Conservation (phyloP, 2,113 vertebrate genomes). For the Macaca mulatta region DNA sequence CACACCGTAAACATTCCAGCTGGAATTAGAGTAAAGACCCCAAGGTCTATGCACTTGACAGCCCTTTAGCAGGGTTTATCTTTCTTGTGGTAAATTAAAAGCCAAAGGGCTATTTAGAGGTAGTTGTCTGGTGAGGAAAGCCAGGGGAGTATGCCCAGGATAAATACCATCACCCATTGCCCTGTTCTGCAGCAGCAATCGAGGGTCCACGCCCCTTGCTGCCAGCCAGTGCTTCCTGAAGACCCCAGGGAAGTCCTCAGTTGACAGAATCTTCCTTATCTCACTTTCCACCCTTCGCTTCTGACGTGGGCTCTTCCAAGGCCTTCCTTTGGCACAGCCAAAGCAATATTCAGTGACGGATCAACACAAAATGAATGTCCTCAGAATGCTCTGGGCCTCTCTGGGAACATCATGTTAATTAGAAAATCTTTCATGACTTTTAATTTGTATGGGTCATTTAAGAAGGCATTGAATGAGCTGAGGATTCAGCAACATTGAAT, state of each 20-base stretch:
- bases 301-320: not conserved
- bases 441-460: not conserved
- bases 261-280: not conserved
- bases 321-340: not conserved
- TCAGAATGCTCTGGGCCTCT: not conserved
- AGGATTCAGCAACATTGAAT: not conserved
- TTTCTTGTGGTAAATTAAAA: not conserved
- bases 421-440: not conserved
- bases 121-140: not conserved
- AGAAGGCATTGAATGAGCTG: not conserved
- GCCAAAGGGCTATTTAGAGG: not conserved
- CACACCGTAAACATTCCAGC: not conserved
- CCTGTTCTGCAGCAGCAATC: not conserved
- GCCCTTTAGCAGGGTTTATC: not conserved
- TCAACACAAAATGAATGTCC: not conserved
- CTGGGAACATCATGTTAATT: not conserved
- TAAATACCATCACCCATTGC: too few relatives aligned
- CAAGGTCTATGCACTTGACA: not conserved
- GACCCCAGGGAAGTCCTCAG: not conserved
- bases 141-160: rapidly evolving
- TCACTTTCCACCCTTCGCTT: not conserved
- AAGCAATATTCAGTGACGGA: not conserved
- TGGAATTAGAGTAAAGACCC: not conserved
- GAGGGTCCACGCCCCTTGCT: not conserved
- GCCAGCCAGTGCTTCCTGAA: not conserved